Base-by-base conservation (phyloP, 2,888 invertebrate species). In the Elysia crispata region DNA sequence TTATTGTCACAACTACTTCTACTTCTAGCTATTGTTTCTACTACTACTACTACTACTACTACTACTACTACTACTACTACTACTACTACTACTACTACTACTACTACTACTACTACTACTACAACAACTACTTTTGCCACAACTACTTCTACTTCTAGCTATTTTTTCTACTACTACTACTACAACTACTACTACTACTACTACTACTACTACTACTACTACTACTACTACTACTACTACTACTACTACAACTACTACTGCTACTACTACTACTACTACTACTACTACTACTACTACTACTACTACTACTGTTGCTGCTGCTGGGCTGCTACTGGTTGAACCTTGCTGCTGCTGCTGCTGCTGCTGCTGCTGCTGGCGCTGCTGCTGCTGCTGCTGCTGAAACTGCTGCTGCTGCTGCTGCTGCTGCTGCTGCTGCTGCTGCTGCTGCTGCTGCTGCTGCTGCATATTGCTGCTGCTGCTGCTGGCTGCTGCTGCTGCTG, bases 211-310 rank as follows among this genome's bases (percentile, higher is more conserved):
- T 69, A 69, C 31, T 69, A 69, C 31, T 30, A 18, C 69, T 28
- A 69, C 31, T 69, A 69, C 69, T 69, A 69, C 69, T 69, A 69
- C 31, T 69, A 30, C 69, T 69, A 30, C 69, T 69, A 30, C 69
- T 69, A 30, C 69, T 69, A 30, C 69, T 69, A 30, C 69, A 30
- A 30, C 69, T 69, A 30, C 69, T 69, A 30, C 69, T 69, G 31
- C 69, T 69, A 15, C 69, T 69, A 30, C 69, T 69, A 69, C 69
- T 69, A 69, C 69, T 69, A 30, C 69, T 69, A 28, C 69, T 28
- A 28, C 30, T 69, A 30, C 69, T 69, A 69, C 69, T 69, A 30
- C 69, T 69, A 30, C 69, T 69, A 30, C 69, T n/a, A 69, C 69
- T 69, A 69, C 69, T 69, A 30, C 69, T 69, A 69, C 69, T 64